phyloP scores from a whole-genome alignment of 2,888 invertebrate genomes.

The Drosophila merina region DNA sequence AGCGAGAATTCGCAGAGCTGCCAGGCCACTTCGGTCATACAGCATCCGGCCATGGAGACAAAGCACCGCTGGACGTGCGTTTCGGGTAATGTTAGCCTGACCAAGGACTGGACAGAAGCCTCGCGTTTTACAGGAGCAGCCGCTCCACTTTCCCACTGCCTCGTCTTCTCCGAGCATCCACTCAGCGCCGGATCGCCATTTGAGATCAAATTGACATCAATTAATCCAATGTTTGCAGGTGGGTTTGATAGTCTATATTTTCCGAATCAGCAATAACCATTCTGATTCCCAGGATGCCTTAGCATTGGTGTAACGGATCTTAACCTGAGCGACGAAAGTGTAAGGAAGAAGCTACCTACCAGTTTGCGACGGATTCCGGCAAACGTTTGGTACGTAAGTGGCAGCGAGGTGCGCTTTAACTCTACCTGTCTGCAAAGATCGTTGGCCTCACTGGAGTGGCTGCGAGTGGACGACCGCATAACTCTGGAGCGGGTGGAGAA shows the following conservation, averaged over 20 bases:
- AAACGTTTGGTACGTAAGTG: slow-evolving; percentile 85
- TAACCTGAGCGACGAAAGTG: slow-evolving; percentile 87
- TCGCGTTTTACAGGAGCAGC: slow-evolving; percentile 80
- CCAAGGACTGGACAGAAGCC: slow-evolving; percentile 83
- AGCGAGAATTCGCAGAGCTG: slow-evolving; percentile 86
- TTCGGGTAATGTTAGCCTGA: slow-evolving; percentile 82
- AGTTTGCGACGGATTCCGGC: slow-evolving; percentile 87
- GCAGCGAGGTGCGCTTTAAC: slow-evolving; percentile 89
- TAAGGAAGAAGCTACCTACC: slow-evolving; percentile 88
- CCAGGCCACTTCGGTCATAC: slow-evolving; percentile 86
- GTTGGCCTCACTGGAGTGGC: slow-evolving; percentile 89
- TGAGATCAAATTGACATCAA: slow-evolving; percentile 82
- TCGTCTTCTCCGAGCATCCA: slow-evolving; percentile 83
- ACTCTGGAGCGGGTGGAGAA: slow-evolving; percentile 89
- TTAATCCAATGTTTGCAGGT: slow-evolving; percentile 84
- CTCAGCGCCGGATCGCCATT: slow-evolving; percentile 83
- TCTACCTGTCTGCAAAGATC: slow-evolving; percentile 88
- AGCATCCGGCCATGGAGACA: slow-evolving; percentile 85
- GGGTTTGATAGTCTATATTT: slow-evolving; percentile 9
- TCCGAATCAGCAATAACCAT: neutral
- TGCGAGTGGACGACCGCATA: slow-evolving; percentile 91
- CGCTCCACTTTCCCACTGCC: slow-evolving; percentile 82
- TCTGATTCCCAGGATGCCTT: slow-evolving; percentile 86
- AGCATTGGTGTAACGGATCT: slow-evolving; percentile 91
- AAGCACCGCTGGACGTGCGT: slow-evolving; percentile 84